These are phyloP conservation scores for Neoascia interrupta DNA, from an alignment of 2,888 invertebrate species.

Conservation along the genomic window DNA sequence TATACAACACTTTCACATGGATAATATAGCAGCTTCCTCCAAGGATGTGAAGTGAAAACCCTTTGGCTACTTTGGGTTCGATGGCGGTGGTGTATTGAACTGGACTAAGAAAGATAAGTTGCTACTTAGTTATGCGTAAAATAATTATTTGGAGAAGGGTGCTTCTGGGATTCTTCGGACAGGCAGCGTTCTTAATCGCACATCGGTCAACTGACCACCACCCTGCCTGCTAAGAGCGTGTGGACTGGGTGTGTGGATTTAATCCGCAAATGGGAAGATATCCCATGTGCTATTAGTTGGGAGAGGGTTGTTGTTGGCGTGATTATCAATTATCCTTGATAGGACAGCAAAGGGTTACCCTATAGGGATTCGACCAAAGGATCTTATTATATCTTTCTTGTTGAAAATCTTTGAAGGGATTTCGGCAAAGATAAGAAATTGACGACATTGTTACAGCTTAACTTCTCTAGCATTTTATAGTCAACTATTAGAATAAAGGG, in stretches of 20 bases:
- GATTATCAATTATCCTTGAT: conserved; percentile 61
- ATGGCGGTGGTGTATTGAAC: conserved; percentile 41
- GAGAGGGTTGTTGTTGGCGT: conserved; percentile 24
- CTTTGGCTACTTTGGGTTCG: conserved; percentile 29
- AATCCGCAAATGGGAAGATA: conserved; percentile 61
- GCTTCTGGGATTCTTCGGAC: conserved; percentile 7
- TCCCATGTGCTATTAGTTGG: conserved; percentile 51
- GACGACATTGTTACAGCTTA: no score
- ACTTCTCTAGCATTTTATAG: no score
- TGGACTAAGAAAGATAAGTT: conserved; percentile 70
- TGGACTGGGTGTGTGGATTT: conserved; percentile 21
- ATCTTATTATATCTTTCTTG: background rate
- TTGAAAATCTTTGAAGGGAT: background rate
- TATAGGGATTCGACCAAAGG: background rate
- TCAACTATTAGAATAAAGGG: no score
- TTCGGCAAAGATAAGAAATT: no score
- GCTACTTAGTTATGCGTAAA: conserved; percentile 67
- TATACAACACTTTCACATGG: background rate
- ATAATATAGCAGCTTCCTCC: conserved; percentile 10
- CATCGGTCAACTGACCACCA: conserved; percentile 62
- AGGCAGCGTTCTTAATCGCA: conserved; percentile 51
- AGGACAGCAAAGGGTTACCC: conserved; percentile 37
- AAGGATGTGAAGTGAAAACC: conserved; percentile 16
- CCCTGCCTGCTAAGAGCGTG: conserved; percentile 1
- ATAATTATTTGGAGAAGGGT: conserved; percentile 64